Conservation (phyloP, 2,888 invertebrate species). For the Drosophila borborema region DNA sequence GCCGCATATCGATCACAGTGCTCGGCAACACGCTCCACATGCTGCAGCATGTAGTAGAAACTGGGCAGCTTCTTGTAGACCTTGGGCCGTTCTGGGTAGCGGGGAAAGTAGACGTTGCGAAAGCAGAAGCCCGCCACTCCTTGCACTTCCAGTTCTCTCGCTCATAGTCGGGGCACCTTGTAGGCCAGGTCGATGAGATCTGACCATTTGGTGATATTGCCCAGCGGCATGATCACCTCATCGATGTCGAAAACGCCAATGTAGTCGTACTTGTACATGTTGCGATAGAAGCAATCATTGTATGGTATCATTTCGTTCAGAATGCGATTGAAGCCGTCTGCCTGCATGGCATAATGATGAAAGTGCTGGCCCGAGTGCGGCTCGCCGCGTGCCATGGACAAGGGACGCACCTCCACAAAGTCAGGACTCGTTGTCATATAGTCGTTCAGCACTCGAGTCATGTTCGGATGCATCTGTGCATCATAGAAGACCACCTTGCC, state of each 20-base stretch:
- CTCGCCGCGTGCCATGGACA: constrained; percentile 93
- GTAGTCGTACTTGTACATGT: constrained; percentile 94
- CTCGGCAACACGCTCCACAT: constrained; percentile 93
- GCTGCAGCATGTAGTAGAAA: constrained; percentile 96
- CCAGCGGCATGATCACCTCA: constrained; percentile 96
- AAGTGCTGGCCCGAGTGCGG: constrained; percentile 94
- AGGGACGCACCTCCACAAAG: constrained; percentile 90
- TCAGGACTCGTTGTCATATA: constrained; percentile 87
- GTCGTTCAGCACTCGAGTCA: constrained; percentile 89
- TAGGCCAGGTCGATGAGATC: constrained; percentile 89
- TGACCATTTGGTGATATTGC: constrained; percentile 89
- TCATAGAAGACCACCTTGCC: constrained; percentile 96
- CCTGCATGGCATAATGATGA: constrained; percentile 93
- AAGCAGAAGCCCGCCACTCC: constrained; percentile 89
- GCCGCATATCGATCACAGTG: constrained; percentile 96
- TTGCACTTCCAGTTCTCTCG: constrained; percentile 82
- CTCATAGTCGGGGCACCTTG: constrained; percentile 83
- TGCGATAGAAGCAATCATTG: constrained; percentile 97
- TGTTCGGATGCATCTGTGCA: constrained; percentile 94
- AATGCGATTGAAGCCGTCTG: constrained; percentile 94
- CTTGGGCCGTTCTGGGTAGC: constrained; percentile 91
- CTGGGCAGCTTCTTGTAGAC: constrained; percentile 92
- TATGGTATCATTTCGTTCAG: constrained; percentile 97
- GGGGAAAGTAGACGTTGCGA: constrained; percentile 95
- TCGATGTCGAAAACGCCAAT: constrained; percentile 95